Conservation (phyloP, 2,888 invertebrate genomes). For the Stramonita haemastoma region DNA sequence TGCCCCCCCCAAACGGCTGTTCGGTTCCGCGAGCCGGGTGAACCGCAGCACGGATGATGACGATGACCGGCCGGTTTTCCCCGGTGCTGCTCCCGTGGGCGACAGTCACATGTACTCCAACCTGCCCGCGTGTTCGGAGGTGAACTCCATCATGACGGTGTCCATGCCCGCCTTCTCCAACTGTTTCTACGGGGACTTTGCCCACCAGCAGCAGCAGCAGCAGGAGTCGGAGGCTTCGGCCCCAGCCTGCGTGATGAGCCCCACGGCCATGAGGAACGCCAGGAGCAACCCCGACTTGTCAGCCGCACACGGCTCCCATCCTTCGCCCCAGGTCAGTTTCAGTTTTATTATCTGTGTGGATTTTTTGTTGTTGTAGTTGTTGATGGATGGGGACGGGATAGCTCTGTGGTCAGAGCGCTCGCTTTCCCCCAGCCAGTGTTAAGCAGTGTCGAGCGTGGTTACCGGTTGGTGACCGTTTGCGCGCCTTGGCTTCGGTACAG, state of each 20-base stretch:
- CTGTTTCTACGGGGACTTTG: background rate
- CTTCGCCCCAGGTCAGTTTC: slow-evolving; percentile 30
- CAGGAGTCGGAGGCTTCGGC: background rate
- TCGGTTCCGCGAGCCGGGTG: background rate
- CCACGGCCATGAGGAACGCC: slow-evolving; percentile 37
- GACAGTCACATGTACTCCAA: slow-evolving; percentile 20
- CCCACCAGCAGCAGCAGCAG: background rate
- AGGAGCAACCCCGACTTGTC: slow-evolving; percentile 49
- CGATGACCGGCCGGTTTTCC: background rate
- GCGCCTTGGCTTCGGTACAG: too few species aligned
- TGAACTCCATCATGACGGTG: background rate
- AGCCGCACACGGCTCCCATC: background rate
- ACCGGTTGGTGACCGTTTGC: too few species aligned
- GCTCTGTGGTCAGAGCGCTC: too few species aligned
- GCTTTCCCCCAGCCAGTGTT: too few species aligned
- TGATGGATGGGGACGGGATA: too few species aligned
- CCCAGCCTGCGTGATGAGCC: background rate
- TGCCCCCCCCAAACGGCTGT: background rate
- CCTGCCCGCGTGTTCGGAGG: background rate
- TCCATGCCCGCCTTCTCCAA: slow-evolving; percentile 29
- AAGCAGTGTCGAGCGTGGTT: too few species aligned
- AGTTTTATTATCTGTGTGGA: too few species aligned
- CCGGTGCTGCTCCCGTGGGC: background rate
- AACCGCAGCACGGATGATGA: background rate
- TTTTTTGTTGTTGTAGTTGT: too few species aligned